These are phyloP conservation scores for Tympanoctomys barrerae DNA, from an alignment of 2,797 vertebrate species.

Conservation along the genomic window DNA sequence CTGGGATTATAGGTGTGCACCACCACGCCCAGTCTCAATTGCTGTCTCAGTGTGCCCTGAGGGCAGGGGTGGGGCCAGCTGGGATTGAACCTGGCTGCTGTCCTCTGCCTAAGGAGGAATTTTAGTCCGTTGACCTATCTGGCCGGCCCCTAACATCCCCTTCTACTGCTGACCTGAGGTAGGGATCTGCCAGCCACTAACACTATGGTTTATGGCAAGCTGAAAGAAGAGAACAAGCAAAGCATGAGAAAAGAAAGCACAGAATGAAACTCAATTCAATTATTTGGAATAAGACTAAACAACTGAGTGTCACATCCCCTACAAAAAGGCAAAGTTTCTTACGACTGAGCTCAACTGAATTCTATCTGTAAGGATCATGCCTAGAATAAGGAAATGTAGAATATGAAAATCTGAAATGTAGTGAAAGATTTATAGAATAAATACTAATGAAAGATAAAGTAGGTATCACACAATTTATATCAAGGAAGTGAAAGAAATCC, in stretches of 20 bases:
- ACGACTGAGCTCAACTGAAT: neutral
- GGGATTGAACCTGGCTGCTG: no score
- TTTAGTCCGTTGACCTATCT: no score
- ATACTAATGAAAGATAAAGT: slow-evolving; percentile 20
- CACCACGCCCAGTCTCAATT: no score
- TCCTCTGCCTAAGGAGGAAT: no score
- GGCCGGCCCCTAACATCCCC: neutral
- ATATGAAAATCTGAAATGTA: slow-evolving; percentile 34
- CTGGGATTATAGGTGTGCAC: no score
- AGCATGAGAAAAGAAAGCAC: neutral
- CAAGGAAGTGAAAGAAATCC: slow-evolving; percentile 52
- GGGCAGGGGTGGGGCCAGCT: no score
- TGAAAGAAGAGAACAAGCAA: neutral
- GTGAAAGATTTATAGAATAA: slow-evolving; percentile 34
- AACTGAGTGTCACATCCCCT: neutral
- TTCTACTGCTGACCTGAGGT: neutral
- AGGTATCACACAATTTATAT: neutral
- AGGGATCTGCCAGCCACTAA: neutral
- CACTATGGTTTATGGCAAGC: neutral
- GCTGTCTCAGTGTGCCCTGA: no score
- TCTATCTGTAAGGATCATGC: neutral
- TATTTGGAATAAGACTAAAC: neutral
- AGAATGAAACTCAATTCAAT: neutral
- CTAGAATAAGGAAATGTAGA: slow-evolving; percentile 40
- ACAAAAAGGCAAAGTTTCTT: neutral